Evolutionary conservation across 1,140 invertebrate species (phyloP), one percentile per base, ranked within the genome.

Genomic region (Dendrolimus punctatus): DNA sequence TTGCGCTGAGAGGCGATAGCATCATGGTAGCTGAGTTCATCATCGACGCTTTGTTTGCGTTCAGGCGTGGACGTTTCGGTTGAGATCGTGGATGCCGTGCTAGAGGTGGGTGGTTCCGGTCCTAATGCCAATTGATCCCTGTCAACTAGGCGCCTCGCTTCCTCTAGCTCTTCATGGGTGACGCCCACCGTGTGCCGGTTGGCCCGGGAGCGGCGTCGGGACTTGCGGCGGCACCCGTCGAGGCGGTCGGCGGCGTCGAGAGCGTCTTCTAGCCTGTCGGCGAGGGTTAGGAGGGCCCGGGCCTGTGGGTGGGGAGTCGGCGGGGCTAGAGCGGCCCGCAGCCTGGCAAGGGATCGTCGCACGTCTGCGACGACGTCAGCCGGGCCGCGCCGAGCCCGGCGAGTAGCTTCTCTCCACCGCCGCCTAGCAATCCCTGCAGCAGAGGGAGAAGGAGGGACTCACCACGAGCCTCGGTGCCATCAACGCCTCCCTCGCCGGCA

Each of bases 181-280:
- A 95, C 94, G 9, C 93, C 94, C 4, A 96, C 93, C 0, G 94
- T 96, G 68, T 95, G 93, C 4, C 94, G 87, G 40, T 90, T 89
- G 39, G 88, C 87, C 40, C 90, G 87, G 53, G 74, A 85, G 36
- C 88, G 82, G 2, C 87, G 71, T 8, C 76, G 66, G 4, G 72
- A 64, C 6, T 66, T 62, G 5, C 73, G 67, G 9, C 75, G 70
- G 64, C 75, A 76, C 46, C 76, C 74, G 54, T 83, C 76, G 8
- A 72, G 73, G 48, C 70, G 68, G 60, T 78, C 78, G 36, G 79
- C 83, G 10, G 83, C 79, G 44, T 91, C 77, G 4, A 95, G 81
- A 36, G 94, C 94, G 3, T 90, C 89, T 67, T 96, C 90, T 0
- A 96, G 87, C 46, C 93, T 91, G 2, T 91, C 92, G 9, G 96